Evolutionary conservation across 2,113 vertebrate genomes (phyloP).

Genomic region (Callipepla californica): DNA sequence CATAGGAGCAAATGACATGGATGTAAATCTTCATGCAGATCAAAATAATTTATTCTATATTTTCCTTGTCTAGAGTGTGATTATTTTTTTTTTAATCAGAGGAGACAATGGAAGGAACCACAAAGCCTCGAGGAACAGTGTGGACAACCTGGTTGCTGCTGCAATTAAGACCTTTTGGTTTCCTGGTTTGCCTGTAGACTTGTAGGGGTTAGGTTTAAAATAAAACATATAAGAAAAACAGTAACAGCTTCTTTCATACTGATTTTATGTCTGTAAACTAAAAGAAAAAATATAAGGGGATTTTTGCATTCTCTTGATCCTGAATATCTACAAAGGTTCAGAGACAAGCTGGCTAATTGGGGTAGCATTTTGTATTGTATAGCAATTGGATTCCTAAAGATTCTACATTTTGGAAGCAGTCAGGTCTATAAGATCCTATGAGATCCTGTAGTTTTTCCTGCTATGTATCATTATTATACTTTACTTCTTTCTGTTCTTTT

Average conservation of each 20-base stretch:
- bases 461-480: background rate
- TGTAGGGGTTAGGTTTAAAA: background rate
- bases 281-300: background rate
- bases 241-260: background rate
- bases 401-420: background rate
- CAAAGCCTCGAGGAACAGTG: background rate
- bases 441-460: background rate
- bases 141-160: background rate
- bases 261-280: background rate
- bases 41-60: background rate
- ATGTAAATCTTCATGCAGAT: background rate
- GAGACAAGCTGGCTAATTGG: background rate
- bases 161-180: background rate
- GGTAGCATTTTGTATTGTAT: background rate
- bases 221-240: background rate
- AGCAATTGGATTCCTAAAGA: background rate
- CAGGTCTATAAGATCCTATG: background rate
- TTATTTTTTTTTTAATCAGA: background rate
- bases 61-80: background rate
- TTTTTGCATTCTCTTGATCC: background rate
- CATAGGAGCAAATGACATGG: background rate
- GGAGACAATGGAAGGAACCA: background rate
- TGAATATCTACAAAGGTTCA: background rate
- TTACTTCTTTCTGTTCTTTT: background rate
- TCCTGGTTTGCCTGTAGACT: background rate